phyloP scores from a whole-genome alignment of 2,797 vertebrate genomes.

The Luscinia luscinia region DNA sequence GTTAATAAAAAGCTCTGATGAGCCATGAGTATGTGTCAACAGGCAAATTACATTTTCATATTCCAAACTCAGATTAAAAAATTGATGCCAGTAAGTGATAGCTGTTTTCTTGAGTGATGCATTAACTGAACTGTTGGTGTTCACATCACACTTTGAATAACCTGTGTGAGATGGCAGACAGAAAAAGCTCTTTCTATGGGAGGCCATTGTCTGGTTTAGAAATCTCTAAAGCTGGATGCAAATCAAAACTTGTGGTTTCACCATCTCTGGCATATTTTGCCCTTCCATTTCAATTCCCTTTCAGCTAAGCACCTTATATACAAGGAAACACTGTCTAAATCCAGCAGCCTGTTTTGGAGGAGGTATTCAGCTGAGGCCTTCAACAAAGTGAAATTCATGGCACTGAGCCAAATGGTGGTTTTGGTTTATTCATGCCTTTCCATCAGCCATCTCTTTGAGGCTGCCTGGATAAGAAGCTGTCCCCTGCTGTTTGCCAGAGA shows the following conservation, averaged over 20 bases:
- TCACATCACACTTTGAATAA: neutral
- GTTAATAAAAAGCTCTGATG: neutral
- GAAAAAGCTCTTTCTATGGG: neutral
- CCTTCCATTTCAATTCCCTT: neutral
- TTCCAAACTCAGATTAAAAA: neutral
- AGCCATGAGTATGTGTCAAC: neutral
- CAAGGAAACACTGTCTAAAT: constrained; percentile 25
- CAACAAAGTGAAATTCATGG: neutral
- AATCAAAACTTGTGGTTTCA: neutral
- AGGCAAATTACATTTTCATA: neutral
- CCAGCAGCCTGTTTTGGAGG: neutral
- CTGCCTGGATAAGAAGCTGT: neutral
- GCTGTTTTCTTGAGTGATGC: neutral
- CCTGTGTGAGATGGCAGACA: neutral
- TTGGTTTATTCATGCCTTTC: constrained; percentile 26
- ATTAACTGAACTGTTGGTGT: neutral
- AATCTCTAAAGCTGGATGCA: neutral
- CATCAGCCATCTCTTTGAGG: neutral
- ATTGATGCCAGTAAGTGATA: neutral
- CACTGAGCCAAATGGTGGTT: neutral
- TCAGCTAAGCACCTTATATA: neutral
- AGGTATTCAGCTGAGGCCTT: neutral
- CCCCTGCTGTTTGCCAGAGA: neutral
- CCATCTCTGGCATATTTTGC: neutral
- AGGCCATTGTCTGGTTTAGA: neutral